A percentile compares a stretch with the other conserved stretches of the same genome.
These are phyloP conservation scores for Aselliscus stoliczkanus DNA, from an alignment of 2,797 vertebrate genomes.

Conservation along the genomic window DNA sequence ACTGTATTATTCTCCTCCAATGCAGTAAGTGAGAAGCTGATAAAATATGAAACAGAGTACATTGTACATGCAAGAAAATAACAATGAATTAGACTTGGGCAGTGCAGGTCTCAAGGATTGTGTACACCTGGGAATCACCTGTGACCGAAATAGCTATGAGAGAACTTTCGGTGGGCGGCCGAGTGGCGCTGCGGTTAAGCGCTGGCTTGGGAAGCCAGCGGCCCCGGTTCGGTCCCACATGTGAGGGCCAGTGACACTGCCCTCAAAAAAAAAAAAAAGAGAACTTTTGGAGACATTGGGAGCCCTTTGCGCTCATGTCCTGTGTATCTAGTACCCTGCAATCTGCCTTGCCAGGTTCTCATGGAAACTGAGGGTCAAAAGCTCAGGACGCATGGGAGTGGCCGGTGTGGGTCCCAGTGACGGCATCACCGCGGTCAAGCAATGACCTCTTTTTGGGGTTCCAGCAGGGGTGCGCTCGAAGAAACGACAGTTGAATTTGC, in stretches of 20 bases:
- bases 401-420: background rate
- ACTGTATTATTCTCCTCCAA: background rate
- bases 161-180: constrained; percentile 36
- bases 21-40: background rate
- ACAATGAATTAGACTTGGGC: too few species aligned
- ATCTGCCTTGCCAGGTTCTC: background rate
- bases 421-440: fast-evolving
- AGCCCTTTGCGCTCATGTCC: background rate
- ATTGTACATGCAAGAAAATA: background rate
- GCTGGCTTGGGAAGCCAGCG: too few species aligned
- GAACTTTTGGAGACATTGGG: constrained; percentile 32
- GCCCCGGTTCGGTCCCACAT: too few species aligned
- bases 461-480: constrained; percentile 58
- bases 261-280: too few species aligned
- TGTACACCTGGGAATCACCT: background rate
- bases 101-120: fast-evolving
- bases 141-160: background rate
- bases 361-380: fast-evolving
- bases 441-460: background rate
- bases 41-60: background rate
- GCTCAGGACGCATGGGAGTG: background rate
- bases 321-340: fast-evolving
- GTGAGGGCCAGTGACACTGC: too few species aligned
- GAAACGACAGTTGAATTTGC: constrained; percentile 55
- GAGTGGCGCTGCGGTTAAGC: too few species aligned